Evolutionary conservation across 2,797 vertebrate species (phyloP).

Genomic region (Jordanella pulchra): DNA sequence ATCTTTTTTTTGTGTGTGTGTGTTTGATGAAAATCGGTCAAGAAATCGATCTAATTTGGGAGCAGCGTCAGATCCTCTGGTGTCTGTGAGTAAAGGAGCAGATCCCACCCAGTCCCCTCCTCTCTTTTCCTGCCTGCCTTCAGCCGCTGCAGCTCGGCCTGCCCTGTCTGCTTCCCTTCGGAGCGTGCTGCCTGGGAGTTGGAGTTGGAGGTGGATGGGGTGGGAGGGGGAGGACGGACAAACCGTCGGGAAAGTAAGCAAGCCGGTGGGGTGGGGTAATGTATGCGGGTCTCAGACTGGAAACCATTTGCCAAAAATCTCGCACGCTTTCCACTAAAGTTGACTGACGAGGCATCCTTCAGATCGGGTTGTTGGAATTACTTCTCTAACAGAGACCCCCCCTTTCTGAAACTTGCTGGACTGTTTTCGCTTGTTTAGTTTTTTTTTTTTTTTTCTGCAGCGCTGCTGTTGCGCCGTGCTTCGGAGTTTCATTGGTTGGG

Average conservation of each 20-base stretch:
- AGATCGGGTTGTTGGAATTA: constrained; percentile 2
- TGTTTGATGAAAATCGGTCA: background rate
- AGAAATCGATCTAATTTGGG: background rate
- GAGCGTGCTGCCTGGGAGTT: constrained; percentile 53
- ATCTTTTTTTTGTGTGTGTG: background rate
- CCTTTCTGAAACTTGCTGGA: constrained; percentile 46
- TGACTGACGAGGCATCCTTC: background rate
- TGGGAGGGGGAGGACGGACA: constrained; percentile 16
- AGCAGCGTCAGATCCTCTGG: constrained; percentile 53
- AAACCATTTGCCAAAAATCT: constrained; percentile 32
- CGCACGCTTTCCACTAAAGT: background rate
- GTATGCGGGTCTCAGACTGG: constrained; percentile 43
- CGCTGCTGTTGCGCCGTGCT: constrained; percentile 46
- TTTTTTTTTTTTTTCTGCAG: constrained; percentile 29
- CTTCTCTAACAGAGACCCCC: constrained; percentile 28
- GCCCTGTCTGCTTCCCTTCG: constrained; percentile 50
- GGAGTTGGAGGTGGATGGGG: constrained; percentile 15
- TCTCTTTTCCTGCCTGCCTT: constrained; percentile 41
- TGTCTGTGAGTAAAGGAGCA: constrained; percentile 57
- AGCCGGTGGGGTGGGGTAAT: background rate
- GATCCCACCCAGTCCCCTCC: constrained; percentile 53
- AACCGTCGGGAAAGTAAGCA: constrained; percentile 38
- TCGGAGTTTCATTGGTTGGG: constrained; percentile 51
- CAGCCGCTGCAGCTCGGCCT: constrained; percentile 36
- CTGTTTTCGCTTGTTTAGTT: constrained; percentile 14